These are phyloP conservation scores for Montipora foliosa DNA, from an alignment of 64 coral and sea anemone species.

Conservation along the genomic window DNA sequence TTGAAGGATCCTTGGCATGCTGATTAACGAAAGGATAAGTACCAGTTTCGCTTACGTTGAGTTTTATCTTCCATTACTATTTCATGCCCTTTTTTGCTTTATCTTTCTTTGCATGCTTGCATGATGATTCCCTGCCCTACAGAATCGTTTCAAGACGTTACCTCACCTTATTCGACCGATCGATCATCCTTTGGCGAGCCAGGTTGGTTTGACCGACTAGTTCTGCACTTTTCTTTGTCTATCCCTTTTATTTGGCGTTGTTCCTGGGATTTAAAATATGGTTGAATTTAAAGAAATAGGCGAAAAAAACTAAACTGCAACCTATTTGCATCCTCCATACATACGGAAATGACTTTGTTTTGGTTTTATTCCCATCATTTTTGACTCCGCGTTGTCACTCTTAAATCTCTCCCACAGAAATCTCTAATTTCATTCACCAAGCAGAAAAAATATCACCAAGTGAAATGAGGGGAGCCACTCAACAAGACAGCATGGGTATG, in stretches of 20 bases:
- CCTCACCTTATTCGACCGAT: conserved; percentile 1
- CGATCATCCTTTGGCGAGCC: conserved; percentile 21
- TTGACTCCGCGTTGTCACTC: background rate
- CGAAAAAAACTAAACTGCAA: too few relatives aligned
- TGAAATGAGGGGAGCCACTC: conserved; percentile 49
- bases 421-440: conserved; percentile 73
- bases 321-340: too few relatives aligned
- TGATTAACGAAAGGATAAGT: background rate
- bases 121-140: conserved; percentile 15
- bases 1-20: background rate
- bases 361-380: background rate
- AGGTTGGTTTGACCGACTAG: background rate
- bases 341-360: background rate
- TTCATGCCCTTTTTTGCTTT: background rate
- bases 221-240: background rate
- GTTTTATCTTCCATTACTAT: background rate
- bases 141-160: conserved; percentile 23
- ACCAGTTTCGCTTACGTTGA: background rate
- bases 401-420: conserved; percentile 39
- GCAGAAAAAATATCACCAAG: conserved; percentile 73
- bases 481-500: conserved; percentile 10
- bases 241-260: background rate
- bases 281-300: too few relatives aligned
- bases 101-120: conserved; percentile 53
- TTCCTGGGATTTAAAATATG: too few relatives aligned